phyloP scores from a whole-genome alignment of 2,113 vertebrate genomes.

The Scomber scombrus region DNA sequence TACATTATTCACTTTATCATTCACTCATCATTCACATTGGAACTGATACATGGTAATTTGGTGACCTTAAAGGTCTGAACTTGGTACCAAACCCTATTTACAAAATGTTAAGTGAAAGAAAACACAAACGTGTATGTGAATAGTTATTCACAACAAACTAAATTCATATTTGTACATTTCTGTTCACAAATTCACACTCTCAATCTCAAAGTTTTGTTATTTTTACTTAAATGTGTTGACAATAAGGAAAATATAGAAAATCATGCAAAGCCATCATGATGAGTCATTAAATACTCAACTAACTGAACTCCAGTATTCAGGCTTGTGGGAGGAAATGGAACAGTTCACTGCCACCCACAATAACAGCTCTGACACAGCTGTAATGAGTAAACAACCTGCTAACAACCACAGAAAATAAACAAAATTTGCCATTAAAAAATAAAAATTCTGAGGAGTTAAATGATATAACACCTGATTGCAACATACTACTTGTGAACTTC shows the following conservation, averaged over 20 bases:
- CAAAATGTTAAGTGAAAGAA: too few species aligned
- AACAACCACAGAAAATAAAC: background rate
- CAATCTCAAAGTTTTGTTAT: too few species aligned
- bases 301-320: constrained; percentile 30
- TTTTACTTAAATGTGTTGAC: too few species aligned
- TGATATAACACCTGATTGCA: constrained; percentile 6
- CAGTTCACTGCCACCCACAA: constrained; percentile 43
- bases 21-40: too few species aligned
- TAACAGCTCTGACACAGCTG: constrained; percentile 21
- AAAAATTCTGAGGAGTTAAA: background rate
- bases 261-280: constrained; percentile 13
- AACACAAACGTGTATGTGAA: too few species aligned
- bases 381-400: constrained; percentile 54
- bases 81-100: too few species aligned
- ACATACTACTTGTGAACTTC: background rate
- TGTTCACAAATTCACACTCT: too few species aligned
- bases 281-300: constrained; percentile 36
- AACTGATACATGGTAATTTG: too few species aligned
- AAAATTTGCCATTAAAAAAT: background rate
- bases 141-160: too few species aligned
- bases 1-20: too few species aligned
- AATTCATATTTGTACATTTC: too few species aligned
- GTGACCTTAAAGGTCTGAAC: too few species aligned
- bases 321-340: constrained; percentile 38
- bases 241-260: background rate